Conservation (phyloP, 2,797 vertebrate genomes). For the Synaphobranchus kaupii region DNA sequence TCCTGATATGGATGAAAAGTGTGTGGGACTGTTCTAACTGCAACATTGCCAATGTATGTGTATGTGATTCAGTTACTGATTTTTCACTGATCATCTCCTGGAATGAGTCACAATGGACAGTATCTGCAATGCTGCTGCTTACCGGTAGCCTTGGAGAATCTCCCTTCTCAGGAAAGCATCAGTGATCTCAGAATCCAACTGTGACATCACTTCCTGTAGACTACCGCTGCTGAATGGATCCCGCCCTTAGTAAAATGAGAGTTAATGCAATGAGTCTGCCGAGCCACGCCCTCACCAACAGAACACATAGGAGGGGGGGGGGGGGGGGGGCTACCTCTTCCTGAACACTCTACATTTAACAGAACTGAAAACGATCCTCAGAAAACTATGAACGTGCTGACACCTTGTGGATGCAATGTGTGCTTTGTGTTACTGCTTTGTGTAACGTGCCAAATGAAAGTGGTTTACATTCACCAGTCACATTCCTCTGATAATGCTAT, state of each 20-base stretch:
- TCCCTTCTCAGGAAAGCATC: background rate
- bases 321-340: too few relatives aligned
- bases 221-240: background rate
- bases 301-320: too few relatives aligned
- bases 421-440: background rate
- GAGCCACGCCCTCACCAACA: background rate
- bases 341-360: background rate
- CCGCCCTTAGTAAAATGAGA: background rate
- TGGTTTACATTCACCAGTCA: background rate
- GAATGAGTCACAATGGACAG: background rate
- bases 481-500: too few relatives aligned
- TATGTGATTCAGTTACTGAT: background rate
- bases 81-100: background rate
- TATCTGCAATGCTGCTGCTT: background rate
- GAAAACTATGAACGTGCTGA: background rate
- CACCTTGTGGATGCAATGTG: background rate
- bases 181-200: constrained; percentile 5
- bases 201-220: constrained; percentile 12
- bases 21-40: background rate
- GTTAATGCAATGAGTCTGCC: background rate
- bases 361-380: background rate
- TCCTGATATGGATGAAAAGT: too few relatives aligned
- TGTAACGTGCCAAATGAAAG: background rate
- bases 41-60: background rate
- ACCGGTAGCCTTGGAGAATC: constrained; percentile 16